Evolutionary conservation across 2,113 vertebrate species (phyloP), one percentile per base, ranked within the genome.

Genomic region (Elanoides forficatus): DNA sequence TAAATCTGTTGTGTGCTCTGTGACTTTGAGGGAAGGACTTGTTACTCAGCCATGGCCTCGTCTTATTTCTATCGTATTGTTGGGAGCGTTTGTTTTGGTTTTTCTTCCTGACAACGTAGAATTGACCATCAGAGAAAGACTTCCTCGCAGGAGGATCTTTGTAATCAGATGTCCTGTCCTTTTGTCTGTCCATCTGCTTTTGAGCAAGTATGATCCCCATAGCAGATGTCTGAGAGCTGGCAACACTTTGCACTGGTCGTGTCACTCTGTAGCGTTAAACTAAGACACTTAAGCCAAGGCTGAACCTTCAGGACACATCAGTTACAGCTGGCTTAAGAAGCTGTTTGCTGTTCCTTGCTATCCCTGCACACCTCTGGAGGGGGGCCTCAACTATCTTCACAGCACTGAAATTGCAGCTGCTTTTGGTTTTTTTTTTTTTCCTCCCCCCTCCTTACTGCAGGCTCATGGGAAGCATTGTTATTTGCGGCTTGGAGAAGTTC

Each of bases 341-440:
- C 58, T 56, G 17, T 40, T 82, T 5, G 15, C 29, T 2, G 1
- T 75, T 72, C 21, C 15, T 50, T 91, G 60, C 50, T 66, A 0
- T 2, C 1, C 7, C 15, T 63, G 14, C n/a, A 15, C 15, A 4
- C 9, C 0, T 1, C 45, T 70, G 3, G 32, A 60, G 7, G 4
- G 9, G 8, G 7, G 17, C 6, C 43, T 66, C 38, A 56, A 11
- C 15, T 26, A 0, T 11, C 7, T 56, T 65, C 29, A 30, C 11
- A 15, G n/a, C 45, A 36, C 8, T 25, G 45, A 82, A 66, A 62
- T 48, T 48, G 22, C 19, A 43, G 6, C 5, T 16, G 18, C 12
- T 3, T 8, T n/a, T n/a, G n/a, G n/a, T n/a, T n/a, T n/a, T n/a
- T 14, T 40, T n/a, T 43, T 26, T 52, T 34, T 6, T 11, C 6